Percentiles rank a stretch among this genome's conserved stretches.
These are phyloP conservation scores for Danio choprae DNA, from an alignment of 2,797 vertebrate species.

Conservation along the genomic window DNA sequence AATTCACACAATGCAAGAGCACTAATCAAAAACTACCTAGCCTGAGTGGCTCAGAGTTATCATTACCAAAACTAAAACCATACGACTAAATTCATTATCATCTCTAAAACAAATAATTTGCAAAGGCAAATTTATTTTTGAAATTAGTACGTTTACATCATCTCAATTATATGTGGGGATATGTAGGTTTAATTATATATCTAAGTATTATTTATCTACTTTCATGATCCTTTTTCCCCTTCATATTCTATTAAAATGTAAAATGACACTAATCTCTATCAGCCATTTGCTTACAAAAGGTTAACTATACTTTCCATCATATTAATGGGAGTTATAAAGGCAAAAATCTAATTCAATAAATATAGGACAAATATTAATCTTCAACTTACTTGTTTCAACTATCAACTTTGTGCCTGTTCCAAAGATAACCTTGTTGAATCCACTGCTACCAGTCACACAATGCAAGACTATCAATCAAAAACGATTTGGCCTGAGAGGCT, in stretches of 20 bases:
- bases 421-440: constrained; percentile 28
- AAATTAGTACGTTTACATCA: too few species aligned
- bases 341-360: neutral
- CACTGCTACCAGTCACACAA: constrained; percentile 46
- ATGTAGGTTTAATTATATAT: too few species aligned
- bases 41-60: too few species aligned
- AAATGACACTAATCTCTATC: too few species aligned
- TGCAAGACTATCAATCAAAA: neutral
- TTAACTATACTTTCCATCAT: neutral
- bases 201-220: neutral
- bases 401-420: constrained; percentile 22
- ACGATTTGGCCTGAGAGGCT: neutral
- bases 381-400: constrained; percentile 36
- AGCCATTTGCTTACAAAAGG: too few species aligned
- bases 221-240: neutral
- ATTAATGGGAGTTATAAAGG: neutral
- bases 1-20: constrained; percentile 25
- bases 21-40: neutral
- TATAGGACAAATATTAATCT: too few species aligned
- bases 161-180: too few species aligned
- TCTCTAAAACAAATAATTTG: neutral
- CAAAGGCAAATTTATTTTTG: neutral
- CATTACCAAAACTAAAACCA: too few species aligned
- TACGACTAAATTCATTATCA: neutral
- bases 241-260: too few species aligned